These are phyloP conservation scores for Macrosiphum euphorbiae DNA, from an alignment of 2,888 invertebrate species.

Conservation along the genomic window DNA sequence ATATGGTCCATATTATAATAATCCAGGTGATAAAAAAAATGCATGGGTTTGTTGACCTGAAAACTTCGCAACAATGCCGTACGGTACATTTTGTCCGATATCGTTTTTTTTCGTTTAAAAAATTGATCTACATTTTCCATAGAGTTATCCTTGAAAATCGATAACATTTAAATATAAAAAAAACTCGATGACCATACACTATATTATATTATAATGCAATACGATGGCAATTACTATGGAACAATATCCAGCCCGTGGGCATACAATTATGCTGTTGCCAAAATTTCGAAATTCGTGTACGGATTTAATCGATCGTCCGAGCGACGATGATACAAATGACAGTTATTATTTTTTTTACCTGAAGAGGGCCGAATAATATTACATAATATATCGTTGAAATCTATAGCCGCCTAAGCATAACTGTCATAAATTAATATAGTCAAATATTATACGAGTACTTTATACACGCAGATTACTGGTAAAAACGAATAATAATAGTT, in stretches of 20 bases:
- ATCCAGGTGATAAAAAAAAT: constrained; percentile 38
- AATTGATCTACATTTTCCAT: constrained; percentile 39
- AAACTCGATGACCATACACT: neutral
- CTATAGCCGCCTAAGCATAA: neutral
- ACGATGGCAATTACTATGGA: constrained; percentile 8
- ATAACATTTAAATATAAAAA: neutral
- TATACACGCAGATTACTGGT: neutral
- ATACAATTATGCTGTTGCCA: constrained; percentile 6
- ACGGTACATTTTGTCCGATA: constrained; percentile 3
- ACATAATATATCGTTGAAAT: neutral
- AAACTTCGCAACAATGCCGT: constrained; percentile 47
- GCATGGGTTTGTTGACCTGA: constrained; percentile 49
- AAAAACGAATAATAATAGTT: neutral
- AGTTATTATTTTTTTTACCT: neutral
- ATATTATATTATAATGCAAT: neutral
- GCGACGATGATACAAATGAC: neutral
- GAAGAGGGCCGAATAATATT: neutral
- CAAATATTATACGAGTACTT: neutral
- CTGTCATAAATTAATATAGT: neutral
- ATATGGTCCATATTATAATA: constrained; percentile 23
- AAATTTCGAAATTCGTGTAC: constrained; percentile 33
- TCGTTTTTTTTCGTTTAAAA: constrained; percentile 25
- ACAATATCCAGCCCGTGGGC: constrained; percentile 19
- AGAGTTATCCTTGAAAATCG: constrained; percentile 32
- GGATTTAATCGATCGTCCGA: neutral